Base-by-base conservation (phyloP, 2,888 invertebrate species). In the Nudaria mundana region DNA sequence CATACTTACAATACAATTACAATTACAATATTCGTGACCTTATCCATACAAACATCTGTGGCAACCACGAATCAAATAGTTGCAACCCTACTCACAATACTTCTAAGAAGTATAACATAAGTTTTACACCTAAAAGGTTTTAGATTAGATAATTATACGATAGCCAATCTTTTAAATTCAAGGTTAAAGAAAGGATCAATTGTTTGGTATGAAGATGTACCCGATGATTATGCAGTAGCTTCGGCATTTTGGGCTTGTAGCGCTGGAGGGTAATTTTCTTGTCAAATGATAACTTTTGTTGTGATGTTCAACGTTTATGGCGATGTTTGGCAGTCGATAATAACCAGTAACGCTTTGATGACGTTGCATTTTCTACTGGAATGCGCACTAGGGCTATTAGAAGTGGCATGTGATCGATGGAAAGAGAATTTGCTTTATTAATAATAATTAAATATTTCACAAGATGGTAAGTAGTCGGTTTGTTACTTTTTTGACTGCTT, bases 61-160 rank as follows among this genome's bases (percentile, higher is more conserved):
- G n/a, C n/a, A 36, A 40, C 23, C 18, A 12, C 14, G 7, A 12
- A 42, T 53, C 46, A 45, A 30, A 12, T 13, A 10, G 14, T 20
- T 50, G 43, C 46, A 52, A 56, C 66, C 61, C 62, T 60, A 55
- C 23, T 39, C 37, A 71, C 61, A 66, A 66, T 37, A 25, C 49
- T 86, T 86, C 88, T 87, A 63, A 81, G 84, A 87, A 87, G 73
- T 79, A 68, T 78, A 75, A 77, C 63, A 67, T 72, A 63, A 67
- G 60, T 64, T 79, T 71, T 71, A 69, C 77, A 76, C 68, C 71
- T 88, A 88, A 88, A 87, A 88, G 87, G 86, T 88, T 88, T 86
- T 83, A 69, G 87, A 87, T 84, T 83, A 77, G 81, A 82, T 87
- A 87, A 88, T 88, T 87, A 87, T 72, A 82, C 61, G 79, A 76